Base-by-base conservation (phyloP, 2,888 invertebrate genomes). In the Automeris io region DNA sequence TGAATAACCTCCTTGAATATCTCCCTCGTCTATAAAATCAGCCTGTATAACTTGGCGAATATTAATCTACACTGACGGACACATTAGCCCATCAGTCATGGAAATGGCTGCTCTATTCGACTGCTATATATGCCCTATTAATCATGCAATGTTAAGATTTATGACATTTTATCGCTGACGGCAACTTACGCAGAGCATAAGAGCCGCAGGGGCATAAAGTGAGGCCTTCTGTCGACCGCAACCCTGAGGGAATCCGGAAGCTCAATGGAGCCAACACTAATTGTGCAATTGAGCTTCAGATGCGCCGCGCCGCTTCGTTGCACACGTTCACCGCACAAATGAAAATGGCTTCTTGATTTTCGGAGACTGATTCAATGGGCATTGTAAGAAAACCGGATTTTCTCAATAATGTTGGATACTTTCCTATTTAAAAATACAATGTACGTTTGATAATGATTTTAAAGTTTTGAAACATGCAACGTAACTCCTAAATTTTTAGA, bases 211-310 rank as follows among this genome's bases (percentile, higher is more conserved):
- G 56, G 51, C 51, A 48, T 49, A 49, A 57, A 57, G 56, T 54
- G 49, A 47, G 51, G 51, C 46, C 16, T 9, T 21, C 51, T 56
- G 52, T 53, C 22, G 9, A 11, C 57, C 51, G 61, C 67, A 70
- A 76, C 75, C 72, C 68, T 69, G 53, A 71, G 76, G 69, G 78
- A 82, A 77, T 81, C 82, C 79, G 80, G 79, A 81, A 80, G 70
- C 67, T 56, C 58, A 55, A 59, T 58, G 53, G 51, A 57, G 63
- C 59, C 61, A 67, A 61, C 67, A 56, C 62, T 78, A 76, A 80
- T 81, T 77, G 75, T 77, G 74, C 72, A 79, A 79, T 77, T 70
- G 74, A 71, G 68, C 66, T 70, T 73, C 70, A 69, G 70, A 57
- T 62, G 70, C 71, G 70, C 55, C 54, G 55, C 53, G 39, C 49